Base-by-base conservation (phyloP, 1,140 invertebrate genomes). In the Semibalanus balanoides region DNA sequence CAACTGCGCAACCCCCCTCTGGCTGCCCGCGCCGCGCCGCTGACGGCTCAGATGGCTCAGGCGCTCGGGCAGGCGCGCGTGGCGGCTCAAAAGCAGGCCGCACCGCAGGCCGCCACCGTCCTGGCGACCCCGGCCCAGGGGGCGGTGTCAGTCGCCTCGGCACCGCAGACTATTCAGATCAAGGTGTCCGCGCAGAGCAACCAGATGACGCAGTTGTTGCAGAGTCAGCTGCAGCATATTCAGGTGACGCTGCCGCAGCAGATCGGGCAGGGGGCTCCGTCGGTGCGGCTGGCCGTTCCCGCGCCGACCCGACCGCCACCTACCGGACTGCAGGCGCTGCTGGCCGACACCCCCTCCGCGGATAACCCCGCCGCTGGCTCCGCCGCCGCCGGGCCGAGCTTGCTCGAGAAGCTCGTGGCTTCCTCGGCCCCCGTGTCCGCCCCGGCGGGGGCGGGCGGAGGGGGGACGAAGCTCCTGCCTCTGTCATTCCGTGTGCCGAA, bases 171-270 rank as follows among this genome's bases (percentile, higher is more conserved):
- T 27, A 72, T 72, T 19, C 70, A 72, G 70, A 72, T 72, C 70
- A 72, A 72, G 29, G 70, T 72, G 70, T 72, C 70, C 3, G 70
- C 28, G 3, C 70, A 72, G 70, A 72, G 19, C 70, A 72, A 3
- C n/a, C 70, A 72, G 70, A 28, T 72, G 29, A 30, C 70, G n/a
- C 70, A 72, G 70, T 9, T 72, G 9, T 19, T 72, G 19, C 70
- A 72, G 70, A 72, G 28, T 14, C 70, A 72, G 70, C 19, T 72
- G 70, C 70, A 72, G 70, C 70, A 72, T n/a, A 72, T 72, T 19
- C 70, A 72, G 70, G 29, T 72, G 70, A 28, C 70, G n/a, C 70
- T 72, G 70, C 28, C 70, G 70, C 51, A 64, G 51, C 51, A 14
- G 51, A 17, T 17, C 35, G 35, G 5, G 5, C 5, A 17, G 5